These are phyloP conservation scores for Hafferia zeledoni DNA, from an alignment of 2,797 vertebrate species.

Conservation along the genomic window DNA sequence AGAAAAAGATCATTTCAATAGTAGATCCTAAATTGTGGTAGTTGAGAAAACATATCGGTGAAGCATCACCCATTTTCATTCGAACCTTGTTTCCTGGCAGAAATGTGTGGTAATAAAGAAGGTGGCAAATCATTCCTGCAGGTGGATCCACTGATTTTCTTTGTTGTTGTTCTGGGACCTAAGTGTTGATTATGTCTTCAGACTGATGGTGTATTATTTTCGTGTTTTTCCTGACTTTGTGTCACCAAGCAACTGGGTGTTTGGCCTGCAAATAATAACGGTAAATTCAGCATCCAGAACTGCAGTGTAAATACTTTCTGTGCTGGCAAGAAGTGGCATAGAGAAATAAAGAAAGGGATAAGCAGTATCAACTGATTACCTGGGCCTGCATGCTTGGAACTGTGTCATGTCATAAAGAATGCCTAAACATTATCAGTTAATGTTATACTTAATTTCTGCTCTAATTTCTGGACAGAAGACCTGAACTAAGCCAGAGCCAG, in stretches of 20 bases:
- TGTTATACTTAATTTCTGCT: not conserved
- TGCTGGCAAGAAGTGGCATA: not conserved
- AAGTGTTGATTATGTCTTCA: not conserved
- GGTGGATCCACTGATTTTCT: not conserved
- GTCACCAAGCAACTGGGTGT: not conserved
- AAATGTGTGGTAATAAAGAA: not conserved
- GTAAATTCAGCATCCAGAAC: not conserved
- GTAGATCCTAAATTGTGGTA: not conserved
- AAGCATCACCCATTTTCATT: not conserved
- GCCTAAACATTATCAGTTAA: not conserved
- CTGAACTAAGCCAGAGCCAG: not conserved
- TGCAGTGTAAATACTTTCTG: not conserved
- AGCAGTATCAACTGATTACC: not conserved
- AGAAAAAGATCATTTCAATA: not conserved
- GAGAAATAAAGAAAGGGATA: not conserved
- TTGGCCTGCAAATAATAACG: not conserved
- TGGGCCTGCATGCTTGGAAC: not conserved
- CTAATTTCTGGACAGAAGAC: not conserved
- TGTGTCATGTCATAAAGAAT: not conserved
- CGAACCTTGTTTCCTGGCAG: not conserved
- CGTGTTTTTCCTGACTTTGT: not conserved
- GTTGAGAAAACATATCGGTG: not conserved
- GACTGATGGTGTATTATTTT: not conserved
- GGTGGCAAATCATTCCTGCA: not conserved
- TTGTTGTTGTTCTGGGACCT: not conserved